Percentiles rank a stretch among this genome's conserved stretches.
Evolutionary conservation across 2,888 invertebrate genomes (phyloP).

Genomic region (Epiblema foenella): DNA sequence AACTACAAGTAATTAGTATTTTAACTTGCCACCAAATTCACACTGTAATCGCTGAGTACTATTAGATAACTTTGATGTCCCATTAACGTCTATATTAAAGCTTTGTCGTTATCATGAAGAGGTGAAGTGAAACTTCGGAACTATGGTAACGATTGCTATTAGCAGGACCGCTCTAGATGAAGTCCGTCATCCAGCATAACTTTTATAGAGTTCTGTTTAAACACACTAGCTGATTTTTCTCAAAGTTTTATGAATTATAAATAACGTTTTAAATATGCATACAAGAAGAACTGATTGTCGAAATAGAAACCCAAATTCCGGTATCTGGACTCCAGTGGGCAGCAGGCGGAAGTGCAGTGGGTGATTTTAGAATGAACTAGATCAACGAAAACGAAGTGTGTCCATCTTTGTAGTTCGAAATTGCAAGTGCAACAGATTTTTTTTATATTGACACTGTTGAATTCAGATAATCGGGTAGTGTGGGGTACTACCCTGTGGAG

Average conservation of each 20-base stretch:
- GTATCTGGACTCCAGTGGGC: too few species aligned
- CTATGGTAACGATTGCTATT: slow-evolving; percentile 47
- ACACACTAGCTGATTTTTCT: slow-evolving; percentile 38
- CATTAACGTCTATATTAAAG: slow-evolving; percentile 28
- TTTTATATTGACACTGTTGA: background rate
- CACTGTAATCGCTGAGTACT: background rate
- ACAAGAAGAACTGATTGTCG: too few species aligned
- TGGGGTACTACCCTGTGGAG: slow-evolving; percentile 53
- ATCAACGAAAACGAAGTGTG: too few species aligned
- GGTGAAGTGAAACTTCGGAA: slow-evolving; percentile 36
- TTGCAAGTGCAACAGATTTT: too few species aligned
- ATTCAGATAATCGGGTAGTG: slow-evolving; percentile 52
- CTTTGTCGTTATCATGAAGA: slow-evolving; percentile 25
- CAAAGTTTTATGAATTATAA: background rate
- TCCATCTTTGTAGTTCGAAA: too few species aligned
- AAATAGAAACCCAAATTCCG: too few species aligned
- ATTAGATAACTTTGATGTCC: background rate
- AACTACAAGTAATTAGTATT: too few species aligned
- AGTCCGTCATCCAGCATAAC: slow-evolving; percentile 47
- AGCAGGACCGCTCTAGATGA: slow-evolving; percentile 45
- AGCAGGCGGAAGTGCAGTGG: too few species aligned
- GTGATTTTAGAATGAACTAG: too few species aligned
- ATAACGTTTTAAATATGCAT: too few species aligned
- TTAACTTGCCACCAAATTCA: background rate
- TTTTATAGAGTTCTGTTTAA: slow-evolving; percentile 39